Evolutionary conservation across 2,888 invertebrate species (phyloP).

Genomic region (Spodoptera littoralis): DNA sequence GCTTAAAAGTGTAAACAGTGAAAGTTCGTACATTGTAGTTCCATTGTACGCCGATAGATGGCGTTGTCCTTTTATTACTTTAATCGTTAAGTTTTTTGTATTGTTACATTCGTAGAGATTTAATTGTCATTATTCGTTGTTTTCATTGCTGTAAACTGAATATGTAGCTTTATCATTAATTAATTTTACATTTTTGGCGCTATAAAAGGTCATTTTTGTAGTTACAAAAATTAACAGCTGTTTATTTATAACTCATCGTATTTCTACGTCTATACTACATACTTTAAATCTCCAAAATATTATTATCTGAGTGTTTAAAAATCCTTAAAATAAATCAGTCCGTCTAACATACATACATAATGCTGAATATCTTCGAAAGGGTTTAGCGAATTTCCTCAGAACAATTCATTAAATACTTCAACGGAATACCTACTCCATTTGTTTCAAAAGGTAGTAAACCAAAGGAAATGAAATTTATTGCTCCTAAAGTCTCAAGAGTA

Average conservation of each 20-base stretch:
- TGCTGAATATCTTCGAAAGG: not conserved
- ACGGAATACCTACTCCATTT: slow-evolving; percentile 26
- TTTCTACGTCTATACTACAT: too few species aligned
- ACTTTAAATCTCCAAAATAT: too few species aligned
- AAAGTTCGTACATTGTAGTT: slow-evolving; percentile 34
- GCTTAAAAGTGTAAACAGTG: slow-evolving; percentile 19
- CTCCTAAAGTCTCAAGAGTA: slow-evolving; percentile 29
- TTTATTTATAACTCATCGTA: too few species aligned
- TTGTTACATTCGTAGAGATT: not conserved
- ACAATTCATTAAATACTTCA: slow-evolving; percentile 23
- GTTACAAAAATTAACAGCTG: too few species aligned
- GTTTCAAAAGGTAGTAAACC: slow-evolving; percentile 23
- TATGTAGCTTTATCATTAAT: too few species aligned
- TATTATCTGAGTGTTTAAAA: too few species aligned
- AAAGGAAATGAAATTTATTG: slow-evolving; percentile 37
- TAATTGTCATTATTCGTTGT: not conserved
- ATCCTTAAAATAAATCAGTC: too few species aligned
- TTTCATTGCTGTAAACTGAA: not conserved
- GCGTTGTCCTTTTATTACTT: slow-evolving; percentile 17
- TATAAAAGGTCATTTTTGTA: too few species aligned
- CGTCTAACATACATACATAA: too few species aligned
- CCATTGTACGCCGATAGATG: slow-evolving; percentile 52
- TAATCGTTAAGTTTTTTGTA: too few species aligned
- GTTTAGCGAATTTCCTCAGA: slow-evolving; percentile 6
- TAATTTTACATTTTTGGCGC: too few species aligned